Evolutionary conservation across 2,888 invertebrate species (phyloP), one percentile per base, ranked within the genome.

Genomic region (Coleophora deauratella): DNA sequence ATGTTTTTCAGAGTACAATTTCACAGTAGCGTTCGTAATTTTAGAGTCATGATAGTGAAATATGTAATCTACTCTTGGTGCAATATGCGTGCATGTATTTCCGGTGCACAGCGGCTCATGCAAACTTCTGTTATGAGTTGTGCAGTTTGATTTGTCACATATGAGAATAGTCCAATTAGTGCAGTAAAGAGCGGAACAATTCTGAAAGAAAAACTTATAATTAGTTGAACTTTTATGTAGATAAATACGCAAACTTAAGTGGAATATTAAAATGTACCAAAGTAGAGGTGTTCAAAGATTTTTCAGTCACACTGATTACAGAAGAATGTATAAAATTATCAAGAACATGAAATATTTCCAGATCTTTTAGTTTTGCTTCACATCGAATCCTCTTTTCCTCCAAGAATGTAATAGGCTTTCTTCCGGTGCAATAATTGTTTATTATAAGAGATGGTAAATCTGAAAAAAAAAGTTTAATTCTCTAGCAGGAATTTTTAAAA

Each of bases 311-410:
- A 50, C 78, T 79, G 33, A 80, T 62, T 37, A 81, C 49, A 33
- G 52, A 54, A 13, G 72, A 58, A 41, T 68, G 63, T 40, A 72
- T 60, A 10, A 59, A 54, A 33, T 54, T 64, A 46, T 68, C 69
- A 4, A 70, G 46, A 37, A 77, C 63, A 49, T 69, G 62, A 44
- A 81, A 67, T 69, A 77, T 75, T 65, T 84, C 76, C 3, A 84
- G 51, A 44, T 84, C 76, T 11, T 62, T 54, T 7, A 81, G 51
- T 48, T 72, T 76, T 0, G 76, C 74, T 44, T 53, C 63, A 47
- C 85, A 85, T 44, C 52, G 59, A 31, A 69, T 55, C 33, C 53
- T 59, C 48, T 74, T 69, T 41, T 74, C 62, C 42, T 57, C 66
- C 13, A 82, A 59, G 57, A 78, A 81, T 45, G 48, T 49, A n/a